Percentiles rank a stretch among this genome's conserved stretches.
Conservation (phyloP, 2,113 vertebrate genomes). For the Climacteris rufus region DNA sequence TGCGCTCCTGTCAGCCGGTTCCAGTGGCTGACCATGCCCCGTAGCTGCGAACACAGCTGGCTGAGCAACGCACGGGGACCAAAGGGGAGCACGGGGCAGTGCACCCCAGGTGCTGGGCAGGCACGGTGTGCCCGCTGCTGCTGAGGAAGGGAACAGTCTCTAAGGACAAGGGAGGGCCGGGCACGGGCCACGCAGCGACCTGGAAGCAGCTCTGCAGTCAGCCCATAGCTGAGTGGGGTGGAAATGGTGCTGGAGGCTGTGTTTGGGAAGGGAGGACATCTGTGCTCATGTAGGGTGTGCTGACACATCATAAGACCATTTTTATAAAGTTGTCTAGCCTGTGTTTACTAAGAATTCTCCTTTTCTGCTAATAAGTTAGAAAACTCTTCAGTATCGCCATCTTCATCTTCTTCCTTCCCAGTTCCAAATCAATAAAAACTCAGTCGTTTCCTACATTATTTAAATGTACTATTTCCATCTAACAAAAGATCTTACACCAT, state of each 20-base stretch:
- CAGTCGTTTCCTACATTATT: not conserved
- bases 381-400: not conserved
- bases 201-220: not conserved
- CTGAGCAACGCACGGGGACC: fast-evolving
- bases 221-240: not conserved
- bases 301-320: not conserved
- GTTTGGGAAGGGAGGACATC: not conserved
- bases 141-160: not conserved
- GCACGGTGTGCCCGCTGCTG: not conserved
- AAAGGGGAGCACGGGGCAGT: fast-evolving
- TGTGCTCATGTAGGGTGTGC: not conserved
- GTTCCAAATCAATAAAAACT: not conserved
- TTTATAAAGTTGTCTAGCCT: not conserved
- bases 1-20: not conserved
- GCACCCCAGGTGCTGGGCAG: not conserved
- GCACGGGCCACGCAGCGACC: not conserved
- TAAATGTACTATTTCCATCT: not conserved
- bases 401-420: not conserved
- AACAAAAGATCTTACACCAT: not conserved
- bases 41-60: not conserved
- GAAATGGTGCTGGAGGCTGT: not conserved
- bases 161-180: not conserved
- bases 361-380: not conserved
- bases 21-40: fast-evolving
- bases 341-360: not conserved